These are phyloP conservation scores for Hydropotes inermis DNA, from an alignment of 2,113 vertebrate species.

Conservation along the genomic window DNA sequence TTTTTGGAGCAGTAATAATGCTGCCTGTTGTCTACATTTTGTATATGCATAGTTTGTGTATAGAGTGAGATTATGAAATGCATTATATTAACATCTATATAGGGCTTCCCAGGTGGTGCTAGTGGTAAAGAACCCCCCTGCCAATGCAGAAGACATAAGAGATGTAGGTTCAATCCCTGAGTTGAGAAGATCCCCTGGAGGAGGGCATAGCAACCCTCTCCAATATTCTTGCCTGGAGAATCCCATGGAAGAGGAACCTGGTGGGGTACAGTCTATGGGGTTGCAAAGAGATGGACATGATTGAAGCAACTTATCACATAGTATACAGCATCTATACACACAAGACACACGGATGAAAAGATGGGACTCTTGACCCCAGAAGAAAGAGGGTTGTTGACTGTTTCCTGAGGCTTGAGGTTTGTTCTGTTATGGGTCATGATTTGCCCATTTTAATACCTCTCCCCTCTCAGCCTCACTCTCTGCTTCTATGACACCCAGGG, in stretches of 20 bases:
- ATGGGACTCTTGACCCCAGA: neutral
- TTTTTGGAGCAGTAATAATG: neutral
- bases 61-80: neutral
- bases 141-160: neutral
- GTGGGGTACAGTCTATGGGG: neutral
- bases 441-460: neutral
- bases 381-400: accelerated
- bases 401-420: neutral
- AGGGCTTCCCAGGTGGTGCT: neutral
- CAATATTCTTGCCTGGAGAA: neutral
- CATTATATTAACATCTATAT: neutral
- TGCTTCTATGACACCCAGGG: neutral
- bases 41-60: neutral
- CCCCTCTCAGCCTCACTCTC: neutral
- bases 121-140: neutral
- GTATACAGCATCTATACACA: neutral
- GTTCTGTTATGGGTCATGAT: neutral
- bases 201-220: neutral
- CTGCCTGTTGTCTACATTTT: accelerated
- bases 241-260: neutral
- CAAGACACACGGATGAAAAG: accelerated
- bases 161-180: neutral
- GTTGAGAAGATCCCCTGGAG: neutral
- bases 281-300: neutral
- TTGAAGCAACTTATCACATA: neutral